These are phyloP conservation scores for Metallyticus violacea DNA, from an alignment of 2,888 invertebrate species.

Conservation along the genomic window DNA sequence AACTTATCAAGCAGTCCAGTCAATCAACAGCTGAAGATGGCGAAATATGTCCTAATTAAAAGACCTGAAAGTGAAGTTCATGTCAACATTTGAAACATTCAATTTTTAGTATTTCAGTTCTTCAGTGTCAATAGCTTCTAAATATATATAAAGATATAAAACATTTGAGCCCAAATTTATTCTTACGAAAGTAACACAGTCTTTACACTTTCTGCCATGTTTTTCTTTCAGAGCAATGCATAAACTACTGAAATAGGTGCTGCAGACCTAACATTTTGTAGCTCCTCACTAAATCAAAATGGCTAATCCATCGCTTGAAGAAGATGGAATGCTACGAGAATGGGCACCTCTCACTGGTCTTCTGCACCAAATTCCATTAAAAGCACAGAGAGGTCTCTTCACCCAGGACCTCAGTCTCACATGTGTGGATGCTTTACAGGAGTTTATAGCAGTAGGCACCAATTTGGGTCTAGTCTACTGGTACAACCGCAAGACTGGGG, in stretches of 20 bases:
- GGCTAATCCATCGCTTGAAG: constrained; percentile 28
- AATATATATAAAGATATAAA: too few species aligned
- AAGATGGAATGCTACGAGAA: constrained; percentile 56
- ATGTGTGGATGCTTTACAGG: constrained; percentile 76
- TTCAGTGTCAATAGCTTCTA: too few species aligned
- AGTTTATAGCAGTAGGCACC: constrained; percentile 81
- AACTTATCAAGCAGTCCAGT: too few species aligned
- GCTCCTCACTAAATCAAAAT: neutral
- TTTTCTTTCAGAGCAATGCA: neutral
- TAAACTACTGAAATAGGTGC: neutral
- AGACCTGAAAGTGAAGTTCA: too few species aligned
- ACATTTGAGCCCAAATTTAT: too few species aligned
- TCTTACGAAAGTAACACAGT: too few species aligned
- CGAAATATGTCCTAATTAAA: too few species aligned
- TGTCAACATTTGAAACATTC: too few species aligned
- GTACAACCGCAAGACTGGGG: constrained; percentile 75
- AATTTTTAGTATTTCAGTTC: too few species aligned
- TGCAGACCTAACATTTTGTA: neutral
- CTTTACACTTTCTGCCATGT: too few species aligned
- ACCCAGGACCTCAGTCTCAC: constrained; percentile 72
- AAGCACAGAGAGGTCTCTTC: constrained; percentile 71
- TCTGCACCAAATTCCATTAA: constrained; percentile 71
- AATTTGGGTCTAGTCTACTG: constrained; percentile 85
- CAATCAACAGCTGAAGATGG: too few species aligned
- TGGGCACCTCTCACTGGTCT: constrained; percentile 78